These are phyloP conservation scores for Clarias magur DNA, from an alignment of 2,113 vertebrate genomes.

Conservation along the genomic window DNA sequence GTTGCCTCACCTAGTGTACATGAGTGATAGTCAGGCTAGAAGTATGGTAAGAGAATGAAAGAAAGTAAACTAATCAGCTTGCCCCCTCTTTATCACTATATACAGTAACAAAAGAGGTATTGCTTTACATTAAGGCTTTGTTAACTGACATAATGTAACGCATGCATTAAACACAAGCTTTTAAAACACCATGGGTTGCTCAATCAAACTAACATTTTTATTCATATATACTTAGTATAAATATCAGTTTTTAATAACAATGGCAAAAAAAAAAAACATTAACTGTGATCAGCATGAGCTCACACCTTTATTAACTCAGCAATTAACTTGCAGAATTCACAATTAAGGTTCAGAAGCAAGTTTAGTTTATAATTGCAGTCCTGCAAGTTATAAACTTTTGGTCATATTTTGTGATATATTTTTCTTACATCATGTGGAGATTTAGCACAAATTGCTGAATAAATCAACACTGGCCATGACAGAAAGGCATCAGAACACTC, in stretches of 20 bases:
- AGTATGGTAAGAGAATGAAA: conserved; percentile 16
- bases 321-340: not conserved
- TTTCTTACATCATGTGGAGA: not conserved
- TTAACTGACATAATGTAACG: not conserved
- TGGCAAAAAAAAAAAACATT: not conserved
- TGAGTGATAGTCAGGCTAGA: conserved; percentile 27
- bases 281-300: not conserved
- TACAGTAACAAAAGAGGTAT: not conserved
- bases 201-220: not conserved
- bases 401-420: not conserved
- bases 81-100: not conserved
- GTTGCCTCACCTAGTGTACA: conserved; percentile 35
- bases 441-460: not conserved
- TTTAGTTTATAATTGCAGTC: not conserved
- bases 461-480: not conserved
- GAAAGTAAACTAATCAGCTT: conserved; percentile 12
- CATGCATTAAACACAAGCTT: not conserved
- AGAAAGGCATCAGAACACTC: too few species aligned
- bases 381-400: not conserved
- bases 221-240: too few species aligned
- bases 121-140: not conserved
- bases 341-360: not conserved
- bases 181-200: not conserved
- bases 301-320: not conserved
- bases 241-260: too few species aligned